These are phyloP conservation scores for Heloderma charlesbogerti DNA, from an alignment of 2,113 vertebrate species.

Conservation along the genomic window DNA sequence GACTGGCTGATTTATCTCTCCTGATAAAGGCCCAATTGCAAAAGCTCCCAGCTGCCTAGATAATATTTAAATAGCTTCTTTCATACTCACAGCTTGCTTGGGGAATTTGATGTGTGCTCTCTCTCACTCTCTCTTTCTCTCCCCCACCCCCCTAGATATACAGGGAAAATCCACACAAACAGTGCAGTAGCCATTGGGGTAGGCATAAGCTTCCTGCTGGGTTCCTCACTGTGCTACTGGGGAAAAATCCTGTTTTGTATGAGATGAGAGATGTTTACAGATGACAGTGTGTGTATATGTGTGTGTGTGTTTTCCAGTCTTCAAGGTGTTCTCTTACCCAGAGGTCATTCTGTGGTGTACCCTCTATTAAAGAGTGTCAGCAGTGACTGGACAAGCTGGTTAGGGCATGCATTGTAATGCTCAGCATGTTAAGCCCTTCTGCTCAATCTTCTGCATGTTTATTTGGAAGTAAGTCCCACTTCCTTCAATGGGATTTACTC, in stretches of 20 bases:
- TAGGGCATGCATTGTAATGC: background rate
- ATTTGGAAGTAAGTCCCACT: background rate
- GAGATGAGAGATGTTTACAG: background rate
- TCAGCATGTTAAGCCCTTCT: background rate
- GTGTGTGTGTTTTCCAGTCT: background rate
- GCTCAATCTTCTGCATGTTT: background rate
- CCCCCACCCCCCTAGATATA: slow-evolving; percentile 17
- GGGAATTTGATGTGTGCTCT: slow-evolving; percentile 45
- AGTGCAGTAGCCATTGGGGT: background rate
- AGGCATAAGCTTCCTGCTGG: background rate
- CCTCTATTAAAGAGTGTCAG: background rate
- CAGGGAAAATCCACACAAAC: background rate
- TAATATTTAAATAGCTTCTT: slow-evolving; percentile 66
- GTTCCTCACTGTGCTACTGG: background rate
- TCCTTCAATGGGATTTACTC: background rate
- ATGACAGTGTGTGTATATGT: background rate
- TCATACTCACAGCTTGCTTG: slow-evolving; percentile 41
- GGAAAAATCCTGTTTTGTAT: background rate
- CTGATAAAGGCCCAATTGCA: slow-evolving; percentile 47
- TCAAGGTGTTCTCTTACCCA: background rate
- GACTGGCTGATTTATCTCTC: slow-evolving; percentile 55
- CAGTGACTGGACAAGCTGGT: background rate
- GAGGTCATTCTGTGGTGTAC: background rate
- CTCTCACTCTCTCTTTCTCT: background rate
- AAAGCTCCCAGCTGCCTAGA: slow-evolving; percentile 52